These are phyloP conservation scores for Chaetophractus vellerosus DNA, from an alignment of 2,797 vertebrate genomes.

Conservation along the genomic window DNA sequence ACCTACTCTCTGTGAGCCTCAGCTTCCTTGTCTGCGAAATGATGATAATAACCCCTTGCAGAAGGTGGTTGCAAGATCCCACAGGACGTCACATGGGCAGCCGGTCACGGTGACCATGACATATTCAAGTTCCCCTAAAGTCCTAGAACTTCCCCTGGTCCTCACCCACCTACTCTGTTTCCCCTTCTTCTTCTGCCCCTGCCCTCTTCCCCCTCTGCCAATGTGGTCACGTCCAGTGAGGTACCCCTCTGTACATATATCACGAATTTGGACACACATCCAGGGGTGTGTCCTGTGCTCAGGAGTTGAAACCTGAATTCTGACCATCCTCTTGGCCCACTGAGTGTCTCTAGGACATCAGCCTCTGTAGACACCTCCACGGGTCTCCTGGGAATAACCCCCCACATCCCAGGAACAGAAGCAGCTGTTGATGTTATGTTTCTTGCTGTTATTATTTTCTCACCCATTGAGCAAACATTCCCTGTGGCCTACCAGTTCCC, in stretches of 20 bases:
- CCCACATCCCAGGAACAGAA: neutral
- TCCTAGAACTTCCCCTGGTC: neutral
- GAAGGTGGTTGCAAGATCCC: neutral
- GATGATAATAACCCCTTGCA: neutral
- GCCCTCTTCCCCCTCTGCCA: neutral
- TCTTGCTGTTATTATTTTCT: neutral
- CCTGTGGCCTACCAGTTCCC: no score
- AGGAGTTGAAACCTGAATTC: neutral
- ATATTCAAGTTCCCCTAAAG: neutral
- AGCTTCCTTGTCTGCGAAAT: conserved; percentile 1
- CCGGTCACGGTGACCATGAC: neutral
- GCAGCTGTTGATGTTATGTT: neutral
- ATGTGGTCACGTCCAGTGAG: neutral
- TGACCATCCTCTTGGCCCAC: neutral
- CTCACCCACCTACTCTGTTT: neutral
- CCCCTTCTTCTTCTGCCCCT: neutral
- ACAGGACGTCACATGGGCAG: neutral
- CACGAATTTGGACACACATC: neutral
- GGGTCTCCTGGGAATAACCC: neutral
- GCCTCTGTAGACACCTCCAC: neutral
- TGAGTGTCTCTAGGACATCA: neutral
- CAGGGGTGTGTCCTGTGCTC: neutral
- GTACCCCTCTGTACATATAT: neutral
- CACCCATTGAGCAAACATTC: neutral
- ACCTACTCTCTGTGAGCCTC: neutral